phyloP scores from a whole-genome alignment of 1,140 invertebrate species.

The Drosophila equinoxialis region DNA sequence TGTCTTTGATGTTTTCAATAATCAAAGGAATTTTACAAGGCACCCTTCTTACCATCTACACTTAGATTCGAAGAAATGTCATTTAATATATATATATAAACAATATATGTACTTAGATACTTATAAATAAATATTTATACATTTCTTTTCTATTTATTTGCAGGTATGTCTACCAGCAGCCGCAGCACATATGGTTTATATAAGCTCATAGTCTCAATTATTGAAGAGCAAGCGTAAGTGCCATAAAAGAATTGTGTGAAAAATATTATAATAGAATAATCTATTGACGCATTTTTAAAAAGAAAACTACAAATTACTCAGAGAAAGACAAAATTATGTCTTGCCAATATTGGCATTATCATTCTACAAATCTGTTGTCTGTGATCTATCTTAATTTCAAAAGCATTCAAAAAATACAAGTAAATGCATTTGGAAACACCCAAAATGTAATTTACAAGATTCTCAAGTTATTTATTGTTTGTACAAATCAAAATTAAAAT shows the following conservation, averaged over 20 bases:
- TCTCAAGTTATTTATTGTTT: too few relatives aligned
- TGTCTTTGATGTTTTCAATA: constrained; percentile 4
- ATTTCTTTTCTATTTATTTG: constrained; percentile 30
- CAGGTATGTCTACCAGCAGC: constrained; percentile 44
- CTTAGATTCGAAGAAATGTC: neutral
- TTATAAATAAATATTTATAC: constrained; percentile 28
- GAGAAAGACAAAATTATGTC: neutral
- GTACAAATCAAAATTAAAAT: too few relatives aligned
- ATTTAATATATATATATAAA: neutral
- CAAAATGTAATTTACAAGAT: too few relatives aligned
- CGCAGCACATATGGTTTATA: neutral
- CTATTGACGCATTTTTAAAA: neutral
- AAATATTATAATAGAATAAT: neutral
- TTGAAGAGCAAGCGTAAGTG: constrained; percentile 7
- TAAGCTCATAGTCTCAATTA: neutral
- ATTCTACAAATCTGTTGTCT: too few relatives aligned
- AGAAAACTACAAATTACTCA: constrained; percentile 1
- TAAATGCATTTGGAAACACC: too few relatives aligned
- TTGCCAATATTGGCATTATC: neutral
- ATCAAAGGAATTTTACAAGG: neutral
- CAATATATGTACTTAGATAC: neutral
- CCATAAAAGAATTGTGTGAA: neutral
- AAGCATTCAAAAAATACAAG: too few relatives aligned
- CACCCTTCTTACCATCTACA: neutral
- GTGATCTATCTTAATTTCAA: too few relatives aligned